Evolutionary conservation across 2,113 vertebrate genomes (phyloP).

Genomic region (Strix aluco): DNA sequence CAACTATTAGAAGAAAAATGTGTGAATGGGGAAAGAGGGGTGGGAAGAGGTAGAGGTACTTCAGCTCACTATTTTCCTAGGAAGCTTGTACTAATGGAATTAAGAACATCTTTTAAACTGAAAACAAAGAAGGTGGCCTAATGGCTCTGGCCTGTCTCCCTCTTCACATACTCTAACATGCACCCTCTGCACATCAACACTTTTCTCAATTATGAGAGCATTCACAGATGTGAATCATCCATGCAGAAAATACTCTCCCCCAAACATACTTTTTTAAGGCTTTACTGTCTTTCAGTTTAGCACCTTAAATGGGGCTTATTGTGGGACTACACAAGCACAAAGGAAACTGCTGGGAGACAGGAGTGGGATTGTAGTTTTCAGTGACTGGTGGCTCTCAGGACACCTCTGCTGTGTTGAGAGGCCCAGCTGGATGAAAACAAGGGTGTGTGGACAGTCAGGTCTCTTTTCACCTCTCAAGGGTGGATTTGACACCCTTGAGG

Average conservation of each 20-base stretch:
- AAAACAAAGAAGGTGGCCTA: not conserved
- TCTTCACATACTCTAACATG: not conserved
- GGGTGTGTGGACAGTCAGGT: not conserved
- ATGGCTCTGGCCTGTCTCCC: not conserved
- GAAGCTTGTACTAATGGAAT: not conserved
- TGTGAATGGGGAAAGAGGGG: not conserved
- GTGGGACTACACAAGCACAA: too few relatives aligned
- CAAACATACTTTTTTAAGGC: not conserved
- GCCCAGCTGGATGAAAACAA: not conserved
- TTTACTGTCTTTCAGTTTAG: not conserved
- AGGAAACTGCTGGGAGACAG: not conserved
- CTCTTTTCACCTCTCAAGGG: not conserved
- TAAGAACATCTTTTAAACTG: not conserved
- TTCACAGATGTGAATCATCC: rapidly evolving
- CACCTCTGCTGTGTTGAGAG: not conserved
- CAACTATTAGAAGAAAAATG: not conserved
- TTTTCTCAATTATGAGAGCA: not conserved
- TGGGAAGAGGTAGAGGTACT: not conserved
- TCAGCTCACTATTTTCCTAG: not conserved
- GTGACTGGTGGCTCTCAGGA: not conserved
- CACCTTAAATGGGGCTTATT: not conserved
- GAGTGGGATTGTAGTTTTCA: not conserved
- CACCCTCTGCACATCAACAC: too few relatives aligned
- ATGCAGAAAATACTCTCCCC: not conserved
- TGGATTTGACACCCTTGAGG: not conserved